Conservation (phyloP, 2,113 vertebrate species). For the Xiphophorus hellerii region DNA sequence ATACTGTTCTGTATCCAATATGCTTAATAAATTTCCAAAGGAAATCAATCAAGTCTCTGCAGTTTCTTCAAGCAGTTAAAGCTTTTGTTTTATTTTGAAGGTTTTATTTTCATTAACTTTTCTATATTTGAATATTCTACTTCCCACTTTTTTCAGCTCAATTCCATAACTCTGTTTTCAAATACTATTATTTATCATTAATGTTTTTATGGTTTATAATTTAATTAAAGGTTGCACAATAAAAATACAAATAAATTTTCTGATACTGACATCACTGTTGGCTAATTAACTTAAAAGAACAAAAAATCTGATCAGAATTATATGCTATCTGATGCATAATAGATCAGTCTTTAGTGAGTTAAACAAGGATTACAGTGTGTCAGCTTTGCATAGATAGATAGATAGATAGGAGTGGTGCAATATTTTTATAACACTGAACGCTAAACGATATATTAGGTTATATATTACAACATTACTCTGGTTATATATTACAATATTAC, state of each 20-base stretch:
- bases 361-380: neutral
- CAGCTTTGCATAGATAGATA: neutral
- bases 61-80: slow-evolving; percentile 4
- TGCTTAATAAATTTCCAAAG: slow-evolving; percentile 20
- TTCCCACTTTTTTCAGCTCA: neutral
- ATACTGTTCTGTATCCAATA: slow-evolving; percentile 16
- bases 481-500: neutral
- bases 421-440: neutral
- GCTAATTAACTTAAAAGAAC: neutral
- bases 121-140: neutral
- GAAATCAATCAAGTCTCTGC: neutral
- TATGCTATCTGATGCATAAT: neutral
- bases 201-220: neutral
- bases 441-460: neutral
- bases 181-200: neutral
- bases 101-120: neutral
- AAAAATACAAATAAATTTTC: neutral
- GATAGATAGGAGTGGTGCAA: neutral
- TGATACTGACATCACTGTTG: neutral
- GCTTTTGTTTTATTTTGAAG: neutral
- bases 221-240: neutral
- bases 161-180: neutral
- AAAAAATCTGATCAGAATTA: neutral
- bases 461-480: neutral
- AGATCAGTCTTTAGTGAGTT: neutral